Conservation (phyloP, 2,113 vertebrate species). For the Apus apus region DNA sequence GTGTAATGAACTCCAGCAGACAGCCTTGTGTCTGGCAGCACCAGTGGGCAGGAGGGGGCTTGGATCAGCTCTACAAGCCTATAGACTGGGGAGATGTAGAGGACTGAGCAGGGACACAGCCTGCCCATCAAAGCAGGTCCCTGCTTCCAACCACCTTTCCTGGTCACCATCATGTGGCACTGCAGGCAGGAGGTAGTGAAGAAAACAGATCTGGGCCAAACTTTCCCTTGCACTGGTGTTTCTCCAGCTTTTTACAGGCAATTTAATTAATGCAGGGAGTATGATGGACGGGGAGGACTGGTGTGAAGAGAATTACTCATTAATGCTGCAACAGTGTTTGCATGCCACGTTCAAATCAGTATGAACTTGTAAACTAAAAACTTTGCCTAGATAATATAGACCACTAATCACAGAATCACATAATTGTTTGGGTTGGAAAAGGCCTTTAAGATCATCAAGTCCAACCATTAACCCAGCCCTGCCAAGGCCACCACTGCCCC, state of each 20-base stretch:
- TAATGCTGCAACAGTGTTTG: background rate
- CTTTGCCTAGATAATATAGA: background rate
- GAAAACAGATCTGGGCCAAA: background rate
- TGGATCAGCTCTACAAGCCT: background rate
- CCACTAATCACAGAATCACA: no score
- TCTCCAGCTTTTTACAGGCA: background rate
- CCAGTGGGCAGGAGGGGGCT: background rate
- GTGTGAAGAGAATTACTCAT: background rate
- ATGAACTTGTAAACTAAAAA: background rate
- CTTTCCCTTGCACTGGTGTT: background rate
- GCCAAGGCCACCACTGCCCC: no score
- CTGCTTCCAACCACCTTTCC: no score
- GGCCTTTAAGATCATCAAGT: no score
- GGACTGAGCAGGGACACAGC: no score
- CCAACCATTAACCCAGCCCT: no score
- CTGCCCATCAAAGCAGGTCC: background rate
- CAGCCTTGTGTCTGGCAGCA: background rate
- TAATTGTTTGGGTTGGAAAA: no score
- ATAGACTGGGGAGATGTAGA: background rate
- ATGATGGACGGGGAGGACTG: background rate
- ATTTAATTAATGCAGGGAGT: background rate
- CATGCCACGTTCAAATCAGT: background rate
- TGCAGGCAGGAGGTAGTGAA: background rate
- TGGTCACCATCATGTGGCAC: accelerated
- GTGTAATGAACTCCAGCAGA: background rate